Evolutionary conservation across 1,140 invertebrate species (phyloP).

Genomic region (Drosophila littoralis): DNA sequence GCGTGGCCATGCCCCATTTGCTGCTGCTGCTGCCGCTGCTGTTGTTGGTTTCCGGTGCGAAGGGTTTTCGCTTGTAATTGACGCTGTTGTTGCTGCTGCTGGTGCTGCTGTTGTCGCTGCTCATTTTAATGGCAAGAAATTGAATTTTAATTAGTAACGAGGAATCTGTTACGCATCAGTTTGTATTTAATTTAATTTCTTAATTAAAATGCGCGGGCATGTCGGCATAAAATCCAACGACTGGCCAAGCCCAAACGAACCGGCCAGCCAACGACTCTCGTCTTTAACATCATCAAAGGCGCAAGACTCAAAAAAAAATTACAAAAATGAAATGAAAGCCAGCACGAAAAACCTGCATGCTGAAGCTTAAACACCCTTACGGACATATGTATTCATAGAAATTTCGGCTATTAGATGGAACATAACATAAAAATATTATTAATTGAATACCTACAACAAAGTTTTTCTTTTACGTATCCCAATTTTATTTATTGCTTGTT

Average conservation of each 20-base stretch:
- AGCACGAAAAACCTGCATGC: not conserved
- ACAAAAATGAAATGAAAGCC: not conserved
- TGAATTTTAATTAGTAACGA: constrained; percentile 83
- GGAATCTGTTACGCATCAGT: constrained; percentile 83
- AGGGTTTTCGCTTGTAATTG: constrained; percentile 72
- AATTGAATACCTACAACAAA: too few species aligned
- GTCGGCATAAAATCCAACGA: constrained; percentile 74
- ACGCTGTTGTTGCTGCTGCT: constrained; percentile 53
- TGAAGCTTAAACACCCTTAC: not conserved
- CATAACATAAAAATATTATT: too few species aligned
- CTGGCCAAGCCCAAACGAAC: constrained; percentile 34
- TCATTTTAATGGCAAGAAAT: constrained; percentile 83
- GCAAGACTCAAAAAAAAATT: not conserved
- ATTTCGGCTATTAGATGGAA: too few species aligned
- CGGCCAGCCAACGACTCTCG: constrained; percentile 1
- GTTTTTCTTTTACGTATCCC: too few species aligned
- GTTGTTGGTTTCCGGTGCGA: constrained; percentile 47
- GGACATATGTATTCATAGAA: too few species aligned
- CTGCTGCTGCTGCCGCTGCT: not conserved
- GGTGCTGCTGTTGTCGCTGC: constrained; percentile 41
- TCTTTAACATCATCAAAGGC: constrained; percentile 26
- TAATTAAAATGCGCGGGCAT: constrained; percentile 81
- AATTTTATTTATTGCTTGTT: too few species aligned
- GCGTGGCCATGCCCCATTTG: constrained; percentile 48
- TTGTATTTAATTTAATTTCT: constrained; percentile 83